phyloP scores from a whole-genome alignment of 64 coral and sea anemone species.

The Montipora efflorescens region DNA sequence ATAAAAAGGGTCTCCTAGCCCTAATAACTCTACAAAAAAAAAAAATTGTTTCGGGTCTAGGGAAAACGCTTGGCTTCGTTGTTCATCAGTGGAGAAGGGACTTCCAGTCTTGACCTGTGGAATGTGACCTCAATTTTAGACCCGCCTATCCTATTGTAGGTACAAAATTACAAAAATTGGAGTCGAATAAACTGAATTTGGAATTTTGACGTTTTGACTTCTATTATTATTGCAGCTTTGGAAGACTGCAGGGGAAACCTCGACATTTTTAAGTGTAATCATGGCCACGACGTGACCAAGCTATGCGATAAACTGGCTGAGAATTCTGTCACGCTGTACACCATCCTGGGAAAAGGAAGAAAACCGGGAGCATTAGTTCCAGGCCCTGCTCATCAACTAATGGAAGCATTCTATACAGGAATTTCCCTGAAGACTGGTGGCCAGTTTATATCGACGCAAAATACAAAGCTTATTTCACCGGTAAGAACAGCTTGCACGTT shows the following conservation, averaged over 20 bases:
- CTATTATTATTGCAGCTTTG: background rate
- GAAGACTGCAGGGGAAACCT: background rate
- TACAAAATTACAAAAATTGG: background rate
- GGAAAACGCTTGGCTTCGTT: too few relatives aligned
- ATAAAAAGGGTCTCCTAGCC: too few relatives aligned
- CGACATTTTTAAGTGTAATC: background rate
- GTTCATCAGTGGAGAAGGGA: too few relatives aligned
- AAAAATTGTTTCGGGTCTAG: too few relatives aligned
- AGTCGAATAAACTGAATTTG: too few relatives aligned
- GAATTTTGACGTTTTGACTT: background rate
- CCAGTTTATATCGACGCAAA: background rate
- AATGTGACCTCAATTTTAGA: too few relatives aligned
- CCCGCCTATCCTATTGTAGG: background rate
- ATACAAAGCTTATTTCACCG: constrained; percentile 16
- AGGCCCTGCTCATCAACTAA: background rate
- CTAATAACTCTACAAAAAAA: too few relatives aligned
- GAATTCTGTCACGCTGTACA: constrained; percentile 23
- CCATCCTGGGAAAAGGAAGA: background rate
- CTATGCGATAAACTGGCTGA: constrained; percentile 4
- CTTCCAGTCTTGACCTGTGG: too few relatives aligned
- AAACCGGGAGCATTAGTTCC: background rate
- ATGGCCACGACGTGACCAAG: constrained; percentile 25
- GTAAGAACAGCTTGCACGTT: background rate
- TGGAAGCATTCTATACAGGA: constrained; percentile 34
- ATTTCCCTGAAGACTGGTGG: constrained; percentile 30